A percentile compares a stretch with the other conserved stretches of the same genome.
These are phyloP conservation scores for Drosophila incognita DNA, from an alignment of 2,888 invertebrate genomes.

Conservation along the genomic window DNA sequence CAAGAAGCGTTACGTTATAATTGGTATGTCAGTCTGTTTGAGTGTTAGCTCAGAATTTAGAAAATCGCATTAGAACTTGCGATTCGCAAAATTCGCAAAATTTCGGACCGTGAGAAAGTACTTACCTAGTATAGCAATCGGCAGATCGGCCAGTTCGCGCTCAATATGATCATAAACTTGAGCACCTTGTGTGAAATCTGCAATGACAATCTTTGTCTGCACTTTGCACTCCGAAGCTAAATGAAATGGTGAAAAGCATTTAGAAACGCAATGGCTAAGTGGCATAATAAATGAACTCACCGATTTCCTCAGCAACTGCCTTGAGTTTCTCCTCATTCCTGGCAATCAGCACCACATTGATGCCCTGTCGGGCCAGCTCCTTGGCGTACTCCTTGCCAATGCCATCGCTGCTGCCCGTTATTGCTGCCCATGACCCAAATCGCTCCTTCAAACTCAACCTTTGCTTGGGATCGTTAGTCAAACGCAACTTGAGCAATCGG, in stretches of 20 bases:
- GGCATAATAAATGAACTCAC: conserved; percentile 84
- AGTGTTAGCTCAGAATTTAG: neutral
- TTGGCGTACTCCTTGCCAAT: conserved; percentile 94
- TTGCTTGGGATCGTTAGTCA: conserved; percentile 87
- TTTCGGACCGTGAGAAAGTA: neutral
- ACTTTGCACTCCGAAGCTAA: conserved; percentile 86
- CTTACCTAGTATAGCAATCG: conserved; percentile 93
- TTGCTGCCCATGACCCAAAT: conserved; percentile 94
- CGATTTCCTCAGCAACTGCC: conserved; percentile 89
- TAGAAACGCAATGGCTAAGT: neutral
- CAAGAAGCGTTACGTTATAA: neutral
- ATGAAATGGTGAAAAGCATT: neutral
- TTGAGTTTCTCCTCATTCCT: conserved; percentile 89
- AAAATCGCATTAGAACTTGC: neutral
- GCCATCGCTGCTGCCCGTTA: conserved; percentile 95
- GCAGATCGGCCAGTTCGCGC: conserved; percentile 89
- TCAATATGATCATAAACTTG: conserved; percentile 90
- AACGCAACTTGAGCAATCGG: conserved; percentile 84
- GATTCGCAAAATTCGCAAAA: neutral
- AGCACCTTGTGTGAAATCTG: conserved; percentile 91
- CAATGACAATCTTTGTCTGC: conserved; percentile 89
- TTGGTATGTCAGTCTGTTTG: accelerated
- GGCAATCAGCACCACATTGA: conserved; percentile 93
- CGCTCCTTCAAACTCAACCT: conserved; percentile 87
- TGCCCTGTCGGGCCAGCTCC: conserved; percentile 90